Evolutionary conservation across 2,113 vertebrate species (phyloP).

Genomic region (Colius striatus): DNA sequence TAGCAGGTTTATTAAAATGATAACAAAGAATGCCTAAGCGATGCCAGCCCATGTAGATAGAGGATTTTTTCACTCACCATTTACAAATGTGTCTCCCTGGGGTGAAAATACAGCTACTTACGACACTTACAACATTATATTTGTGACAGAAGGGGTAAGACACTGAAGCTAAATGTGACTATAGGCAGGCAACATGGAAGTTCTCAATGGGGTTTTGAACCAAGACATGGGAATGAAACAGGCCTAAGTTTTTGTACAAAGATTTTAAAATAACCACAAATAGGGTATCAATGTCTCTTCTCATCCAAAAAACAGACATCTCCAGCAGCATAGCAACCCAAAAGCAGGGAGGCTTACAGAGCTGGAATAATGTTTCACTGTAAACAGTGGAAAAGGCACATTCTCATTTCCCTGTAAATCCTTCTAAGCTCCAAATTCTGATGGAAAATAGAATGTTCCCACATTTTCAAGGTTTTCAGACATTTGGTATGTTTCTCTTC

Average conservation of each 20-base stretch:
- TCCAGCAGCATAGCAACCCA: neutral
- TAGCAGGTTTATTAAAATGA: conserved; percentile 24
- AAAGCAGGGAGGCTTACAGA: neutral
- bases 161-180: neutral
- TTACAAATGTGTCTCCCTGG: neutral
- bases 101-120: neutral
- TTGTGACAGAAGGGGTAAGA: neutral
- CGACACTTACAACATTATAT: neutral
- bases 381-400: neutral
- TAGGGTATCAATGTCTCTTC: neutral
- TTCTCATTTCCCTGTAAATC: neutral
- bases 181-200: neutral
- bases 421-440: neutral
- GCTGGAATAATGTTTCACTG: neutral
- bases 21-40: conserved; percentile 11
- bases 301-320: neutral
- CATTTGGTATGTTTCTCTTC: neutral
- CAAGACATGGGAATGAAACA: neutral
- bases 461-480: neutral
- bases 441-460: neutral
- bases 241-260: neutral
- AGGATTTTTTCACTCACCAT: neutral
- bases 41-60: neutral
- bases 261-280: neutral
- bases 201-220: neutral